A percentile compares a stretch with the other conserved stretches of the same genome.
Conservation (phyloP, 1,140 invertebrate species). For the Zophobas atratus region DNA sequence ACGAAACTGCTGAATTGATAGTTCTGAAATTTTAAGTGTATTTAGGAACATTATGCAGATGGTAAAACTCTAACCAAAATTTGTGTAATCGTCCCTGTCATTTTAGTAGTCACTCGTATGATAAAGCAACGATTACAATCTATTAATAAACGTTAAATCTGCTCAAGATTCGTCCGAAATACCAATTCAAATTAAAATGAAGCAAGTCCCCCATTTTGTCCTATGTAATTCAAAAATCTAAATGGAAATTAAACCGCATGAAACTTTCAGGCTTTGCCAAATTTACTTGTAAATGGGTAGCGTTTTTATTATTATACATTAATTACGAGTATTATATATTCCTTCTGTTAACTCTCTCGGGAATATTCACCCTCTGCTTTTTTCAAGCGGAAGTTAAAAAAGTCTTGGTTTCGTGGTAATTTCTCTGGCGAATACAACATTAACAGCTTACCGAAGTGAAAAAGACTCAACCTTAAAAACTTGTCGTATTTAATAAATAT, state of each 20-base stretch:
- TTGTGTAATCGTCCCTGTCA: too few species aligned
- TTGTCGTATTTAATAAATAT: slow-evolving; percentile 8
- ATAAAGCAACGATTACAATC: not conserved
- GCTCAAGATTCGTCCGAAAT: not conserved
- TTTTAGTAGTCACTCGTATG: too few species aligned
- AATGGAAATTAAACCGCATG: slow-evolving; percentile 18
- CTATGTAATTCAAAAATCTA: slow-evolving; percentile 8
- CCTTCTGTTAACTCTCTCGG: slow-evolving; percentile 15
- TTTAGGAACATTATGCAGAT: too few species aligned
- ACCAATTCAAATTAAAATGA: not conserved
- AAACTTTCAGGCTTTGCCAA: not conserved
- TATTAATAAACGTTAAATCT: not conserved
- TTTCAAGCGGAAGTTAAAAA: not conserved
- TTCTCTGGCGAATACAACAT: not conserved
- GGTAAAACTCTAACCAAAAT: too few species aligned
- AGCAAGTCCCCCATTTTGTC: not conserved
- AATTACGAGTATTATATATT: slow-evolving; percentile 31
- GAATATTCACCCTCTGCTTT: slow-evolving; percentile 9
- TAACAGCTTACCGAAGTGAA: not conserved
- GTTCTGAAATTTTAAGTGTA: too few species aligned
- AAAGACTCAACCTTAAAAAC: slow-evolving; percentile 5
- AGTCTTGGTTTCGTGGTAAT: not conserved
- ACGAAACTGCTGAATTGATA: too few species aligned
- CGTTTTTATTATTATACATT: slow-evolving; percentile 35
- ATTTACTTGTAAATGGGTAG: slow-evolving; percentile 20